These are phyloP conservation scores for Penelope pileata DNA, from an alignment of 2,113 vertebrate genomes.

Conservation along the genomic window DNA sequence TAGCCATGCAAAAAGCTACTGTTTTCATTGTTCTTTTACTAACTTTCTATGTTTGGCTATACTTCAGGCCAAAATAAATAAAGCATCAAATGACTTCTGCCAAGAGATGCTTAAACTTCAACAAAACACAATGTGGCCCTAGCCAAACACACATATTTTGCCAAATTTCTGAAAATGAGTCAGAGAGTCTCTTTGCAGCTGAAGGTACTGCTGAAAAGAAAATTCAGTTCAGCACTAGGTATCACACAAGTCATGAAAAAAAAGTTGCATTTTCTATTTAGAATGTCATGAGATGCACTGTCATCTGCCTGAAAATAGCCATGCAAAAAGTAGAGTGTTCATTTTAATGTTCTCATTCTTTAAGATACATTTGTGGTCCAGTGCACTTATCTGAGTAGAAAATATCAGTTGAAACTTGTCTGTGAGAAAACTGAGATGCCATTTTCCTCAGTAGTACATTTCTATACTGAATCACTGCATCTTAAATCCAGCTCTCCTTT, in stretches of 20 bases:
- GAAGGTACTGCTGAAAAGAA: not conserved
- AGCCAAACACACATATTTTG: not conserved
- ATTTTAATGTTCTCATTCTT: not conserved
- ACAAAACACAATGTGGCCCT: not conserved
- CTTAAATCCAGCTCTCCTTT: not conserved
- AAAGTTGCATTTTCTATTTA: not conserved
- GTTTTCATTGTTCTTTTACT: not conserved
- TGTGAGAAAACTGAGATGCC: not conserved
- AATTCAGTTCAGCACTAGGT: not conserved
- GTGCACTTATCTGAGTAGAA: not conserved
- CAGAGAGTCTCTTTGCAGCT: not conserved
- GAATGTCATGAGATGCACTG: not conserved
- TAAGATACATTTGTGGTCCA: not conserved
- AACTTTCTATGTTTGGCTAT: not conserved
- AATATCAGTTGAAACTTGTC: not conserved
- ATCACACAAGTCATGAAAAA: not conserved
- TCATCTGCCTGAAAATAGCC: not conserved
- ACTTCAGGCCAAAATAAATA: not conserved
- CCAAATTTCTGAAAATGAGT: not conserved
- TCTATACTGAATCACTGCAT: not conserved
- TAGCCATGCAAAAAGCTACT: not conserved
- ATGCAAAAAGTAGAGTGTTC: not conserved
- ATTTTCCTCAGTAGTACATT: not conserved
- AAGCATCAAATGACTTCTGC: not conserved
- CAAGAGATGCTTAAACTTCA: not conserved